These are phyloP conservation scores for Burhinus bistriatus DNA, from an alignment of 2,113 vertebrate genomes.

Conservation along the genomic window DNA sequence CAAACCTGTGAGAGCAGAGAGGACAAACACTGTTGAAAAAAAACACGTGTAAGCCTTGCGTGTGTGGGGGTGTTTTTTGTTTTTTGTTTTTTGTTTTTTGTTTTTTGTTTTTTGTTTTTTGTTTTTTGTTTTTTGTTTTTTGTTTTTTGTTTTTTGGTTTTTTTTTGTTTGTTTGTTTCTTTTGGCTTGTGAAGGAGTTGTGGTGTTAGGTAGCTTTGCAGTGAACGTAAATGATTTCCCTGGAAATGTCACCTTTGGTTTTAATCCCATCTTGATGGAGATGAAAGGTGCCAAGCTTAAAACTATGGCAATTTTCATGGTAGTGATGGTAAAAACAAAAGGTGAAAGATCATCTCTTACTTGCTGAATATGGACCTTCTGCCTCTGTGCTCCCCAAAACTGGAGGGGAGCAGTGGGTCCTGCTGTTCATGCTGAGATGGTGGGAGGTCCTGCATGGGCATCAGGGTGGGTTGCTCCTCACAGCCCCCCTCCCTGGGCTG, in stretches of 20 bases:
- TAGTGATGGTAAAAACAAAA: neutral
- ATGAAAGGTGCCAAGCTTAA: neutral
- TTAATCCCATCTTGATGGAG: neutral
- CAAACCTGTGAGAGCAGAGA: neutral
- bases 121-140: too few species aligned
- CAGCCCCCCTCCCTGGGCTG: neutral
- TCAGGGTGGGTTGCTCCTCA: neutral
- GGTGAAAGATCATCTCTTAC: neutral
- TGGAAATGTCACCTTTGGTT: neutral
- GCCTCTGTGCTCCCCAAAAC: neutral
- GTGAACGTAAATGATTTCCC: neutral
- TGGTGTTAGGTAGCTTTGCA: neutral
- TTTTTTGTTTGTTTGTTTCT: too few species aligned
- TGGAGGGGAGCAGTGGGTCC: neutral
- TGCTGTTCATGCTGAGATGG: neutral
- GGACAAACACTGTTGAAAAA: neutral
- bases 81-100: too few species aligned
- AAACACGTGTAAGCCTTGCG: neutral
- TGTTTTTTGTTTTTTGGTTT: too few species aligned
- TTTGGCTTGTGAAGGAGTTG: neutral
- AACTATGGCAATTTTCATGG: neutral
- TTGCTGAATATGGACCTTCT: neutral
- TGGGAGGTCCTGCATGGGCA: neutral
- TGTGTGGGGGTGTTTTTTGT: neutral
- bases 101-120: too few species aligned